Conservation (phyloP, 2,113 vertebrate genomes). For the Sceloporus undulatus region DNA sequence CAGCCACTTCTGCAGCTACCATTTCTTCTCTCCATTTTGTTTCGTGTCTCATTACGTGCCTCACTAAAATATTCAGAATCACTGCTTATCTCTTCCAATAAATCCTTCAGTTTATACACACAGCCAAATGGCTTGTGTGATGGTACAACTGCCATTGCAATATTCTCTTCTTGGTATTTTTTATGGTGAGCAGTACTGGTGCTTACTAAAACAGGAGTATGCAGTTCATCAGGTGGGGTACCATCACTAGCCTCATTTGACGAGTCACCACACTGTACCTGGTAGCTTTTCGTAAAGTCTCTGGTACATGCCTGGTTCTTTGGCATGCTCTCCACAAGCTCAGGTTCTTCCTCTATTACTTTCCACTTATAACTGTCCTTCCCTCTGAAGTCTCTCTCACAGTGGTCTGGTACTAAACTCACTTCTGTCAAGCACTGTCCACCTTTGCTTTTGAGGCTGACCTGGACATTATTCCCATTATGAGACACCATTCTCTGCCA, state of each 20-base stretch:
- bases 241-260: slow-evolving; percentile 23
- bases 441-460: slow-evolving; percentile 63
- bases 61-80: slow-evolving; percentile 77
- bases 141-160: slow-evolving; percentile 39
- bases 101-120: slow-evolving; percentile 67
- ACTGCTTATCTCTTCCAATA: slow-evolving; percentile 78
- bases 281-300: slow-evolving; percentile 50
- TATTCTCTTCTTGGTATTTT: slow-evolving; percentile 35
- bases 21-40: slow-evolving; percentile 53
- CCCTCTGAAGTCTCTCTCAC: slow-evolving; percentile 33
- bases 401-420: slow-evolving; percentile 54
- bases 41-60: slow-evolving; percentile 29
- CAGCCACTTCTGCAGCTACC: slow-evolving; percentile 52
- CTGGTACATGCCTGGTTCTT: slow-evolving; percentile 26
- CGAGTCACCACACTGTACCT: slow-evolving; percentile 50
- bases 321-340: slow-evolving; percentile 36
- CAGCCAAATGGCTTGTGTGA: slow-evolving; percentile 25
- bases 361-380: slow-evolving; percentile 49
- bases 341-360: slow-evolving; percentile 38
- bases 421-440: slow-evolving; percentile 47
- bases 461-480: slow-evolving; percentile 67
- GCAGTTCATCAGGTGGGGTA: slow-evolving; percentile 26
- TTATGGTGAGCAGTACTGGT: slow-evolving; percentile 25
- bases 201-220: slow-evolving; percentile 49
- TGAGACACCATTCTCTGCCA: slow-evolving; percentile 77